Evolutionary conservation across 1,140 invertebrate species (phyloP), one percentile per base, ranked within the genome.

Genomic region (Bombus sylvicola): DNA sequence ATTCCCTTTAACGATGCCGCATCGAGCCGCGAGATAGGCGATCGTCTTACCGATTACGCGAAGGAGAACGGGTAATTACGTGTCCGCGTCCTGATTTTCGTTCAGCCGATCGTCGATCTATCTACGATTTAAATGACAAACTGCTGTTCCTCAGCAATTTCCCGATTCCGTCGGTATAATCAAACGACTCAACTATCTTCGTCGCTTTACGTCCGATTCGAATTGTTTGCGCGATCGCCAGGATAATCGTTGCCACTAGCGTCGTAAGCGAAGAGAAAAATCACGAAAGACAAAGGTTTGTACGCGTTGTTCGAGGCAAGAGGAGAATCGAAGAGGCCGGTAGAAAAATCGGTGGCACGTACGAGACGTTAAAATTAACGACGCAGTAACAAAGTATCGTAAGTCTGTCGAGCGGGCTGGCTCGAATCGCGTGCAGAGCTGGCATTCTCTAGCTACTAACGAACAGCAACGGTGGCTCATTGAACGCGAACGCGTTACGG

Each of bases 291-390:
- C 39, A 22, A 53, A 72, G 39, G 13, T 43, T 69, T 53, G 15
- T 25, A 22, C n/a, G 18, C 34, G 62, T 9, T 22, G 37, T 57
- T 31, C 15, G 13, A 28, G 76, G 25, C n/a, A 10, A 53, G 13
- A 53, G 12, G 34, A 22, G 57, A 69, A 39, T 62, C 34, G 69
- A 83, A 89, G 83, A 92, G 93, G 92, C 92, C 92, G 25, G 1
- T 5, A 25, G 91, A 91, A 94, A 80, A 94, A 95, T 93, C 94
- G 90, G 88, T 88, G 89, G 87, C 94, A 94, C 95, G 94, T 95
- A 94, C 87, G 73, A 77, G 69, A 81, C 93, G 93, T 95, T 95
- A 95, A 95, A 95, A 95, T 95, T 95, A 95, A 95, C 94, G 93
- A 91, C 91, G 89, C 76, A 87, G 92, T 95, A 93, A 95, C 94